Evolutionary conservation across 2,797 vertebrate genomes (phyloP).

Genomic region (Cottoperca gobio): DNA sequence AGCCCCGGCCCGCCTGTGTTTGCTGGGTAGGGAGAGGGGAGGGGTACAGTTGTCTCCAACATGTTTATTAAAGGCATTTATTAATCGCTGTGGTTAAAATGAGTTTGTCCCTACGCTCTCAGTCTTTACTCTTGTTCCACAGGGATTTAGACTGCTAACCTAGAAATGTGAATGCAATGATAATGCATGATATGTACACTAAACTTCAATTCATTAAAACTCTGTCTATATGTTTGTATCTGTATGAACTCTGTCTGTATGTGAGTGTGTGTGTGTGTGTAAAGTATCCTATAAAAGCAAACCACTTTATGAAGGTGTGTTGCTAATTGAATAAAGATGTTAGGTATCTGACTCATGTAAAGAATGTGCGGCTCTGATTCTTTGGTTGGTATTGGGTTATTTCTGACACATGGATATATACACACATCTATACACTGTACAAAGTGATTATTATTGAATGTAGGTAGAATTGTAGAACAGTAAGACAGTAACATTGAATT

Average conservation of each 20-base stretch:
- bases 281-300: slow-evolving; percentile 71
- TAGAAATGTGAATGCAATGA: slow-evolving; percentile 44
- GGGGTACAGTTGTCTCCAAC: slow-evolving; percentile 65
- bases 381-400: slow-evolving; percentile 63
- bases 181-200: neutral
- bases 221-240: neutral
- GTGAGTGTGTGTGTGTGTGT: slow-evolving; percentile 33
- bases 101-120: slow-evolving; percentile 69
- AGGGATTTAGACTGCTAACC: slow-evolving; percentile 64
- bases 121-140: slow-evolving; percentile 69
- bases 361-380: slow-evolving; percentile 86
- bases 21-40: slow-evolving; percentile 50
- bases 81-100: slow-evolving; percentile 82
- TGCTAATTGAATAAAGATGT: slow-evolving; percentile 86
- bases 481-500: neutral
- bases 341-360: slow-evolving; percentile 85
- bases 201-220: neutral
- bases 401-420: slow-evolving; percentile 33
- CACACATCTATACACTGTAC: neutral
- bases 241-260: neutral
- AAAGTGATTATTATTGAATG: neutral
- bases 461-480: neutral
- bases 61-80: slow-evolving; percentile 80
- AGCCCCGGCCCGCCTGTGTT: slow-evolving; percentile 72
- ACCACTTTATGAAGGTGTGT: slow-evolving; percentile 64